Evolutionary conservation across 2,888 invertebrate species (phyloP), one percentile per base, ranked within the genome.

Genomic region (Lasioglossum zephyrum): DNA sequence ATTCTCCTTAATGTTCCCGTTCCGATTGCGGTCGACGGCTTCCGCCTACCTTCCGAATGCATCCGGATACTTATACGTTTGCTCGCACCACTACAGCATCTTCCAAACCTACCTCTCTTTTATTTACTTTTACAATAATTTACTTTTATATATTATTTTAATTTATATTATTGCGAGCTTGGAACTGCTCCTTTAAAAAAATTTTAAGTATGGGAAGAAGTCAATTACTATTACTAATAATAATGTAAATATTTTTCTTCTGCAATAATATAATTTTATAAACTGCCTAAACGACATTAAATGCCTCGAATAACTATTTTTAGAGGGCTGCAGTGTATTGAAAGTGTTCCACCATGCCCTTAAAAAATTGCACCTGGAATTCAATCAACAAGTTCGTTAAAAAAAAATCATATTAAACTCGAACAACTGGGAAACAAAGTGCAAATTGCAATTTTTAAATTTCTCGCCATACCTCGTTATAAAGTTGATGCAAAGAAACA

Each of bases 1-100:
- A 89, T 89, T 90, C 86, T 36, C 81, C 85, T 86, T 87, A 90
- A 90, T 79, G 89, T 85, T 77, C 81, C 70, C 72, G 77, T 73
- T 79, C 77, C 77, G 84, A 85, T 83, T 75, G 80, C 73, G 49
- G 57, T 26, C 44, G 36, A n/a, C 60, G 44, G 44, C n/a, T 69
- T n/a, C 47, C 47, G 26, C 49, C 26, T 13, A 31, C 16, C 13
- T n/a, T 16, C 26, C 26, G 13, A 60, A 31, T 31, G 26, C 60
- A 60, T 16, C 60, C 60, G 60, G 60, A 60, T 31, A 60, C 26
- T 60, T 31, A 26, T 60, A 60, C 60, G 60, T 60, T 60, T 26
- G 26, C 60, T 60, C 60, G n/a, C 60, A 13, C 53, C 22, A 22
- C 53, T 53, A 53, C 53, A 53, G 22, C 53, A 53, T 53, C 53